Conservation (phyloP, 2,113 vertebrate genomes). For the Oreochromis aureus region DNA sequence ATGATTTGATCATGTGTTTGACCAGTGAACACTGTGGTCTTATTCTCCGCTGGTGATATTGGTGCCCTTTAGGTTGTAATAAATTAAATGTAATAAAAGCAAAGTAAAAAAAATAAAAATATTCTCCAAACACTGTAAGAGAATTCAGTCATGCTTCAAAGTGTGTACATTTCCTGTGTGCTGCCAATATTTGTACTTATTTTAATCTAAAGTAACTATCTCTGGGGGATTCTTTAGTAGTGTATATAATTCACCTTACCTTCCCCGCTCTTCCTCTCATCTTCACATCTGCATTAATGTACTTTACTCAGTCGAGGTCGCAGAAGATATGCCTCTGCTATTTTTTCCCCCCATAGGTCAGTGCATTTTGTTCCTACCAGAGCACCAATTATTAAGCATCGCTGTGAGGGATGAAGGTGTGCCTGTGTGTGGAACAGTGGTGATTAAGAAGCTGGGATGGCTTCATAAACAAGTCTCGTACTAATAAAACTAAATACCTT, state of each 20-base stretch:
- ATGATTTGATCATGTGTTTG: background rate
- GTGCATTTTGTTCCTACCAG: slow-evolving; percentile 26
- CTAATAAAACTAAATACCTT: slow-evolving; percentile 9
- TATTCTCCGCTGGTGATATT: background rate
- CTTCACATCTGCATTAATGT: background rate
- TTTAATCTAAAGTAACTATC: background rate
- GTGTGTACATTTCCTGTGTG: background rate
- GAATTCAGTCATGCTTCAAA: background rate
- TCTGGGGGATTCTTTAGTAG: background rate
- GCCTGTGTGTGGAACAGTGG: background rate
- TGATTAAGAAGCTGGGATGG: slow-evolving; percentile 36
- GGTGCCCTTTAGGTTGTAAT: background rate
- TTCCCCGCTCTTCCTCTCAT: background rate
- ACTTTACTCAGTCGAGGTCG: background rate
- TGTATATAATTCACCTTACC: background rate
- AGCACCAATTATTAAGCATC: slow-evolving; percentile 32
- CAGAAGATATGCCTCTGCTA: background rate
- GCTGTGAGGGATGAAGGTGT: slow-evolving; percentile 21
- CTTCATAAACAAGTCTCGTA: slow-evolving; percentile 29
- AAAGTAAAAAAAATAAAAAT: accelerated
- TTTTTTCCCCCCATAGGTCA: slow-evolving; percentile 2
- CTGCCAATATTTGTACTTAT: background rate
- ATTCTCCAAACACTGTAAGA: accelerated
- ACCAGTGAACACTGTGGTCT: background rate
- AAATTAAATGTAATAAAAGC: background rate